Evolutionary conservation across 2,888 invertebrate species (phyloP).

Genomic region (Caenorhabditis panamensis): DNA sequence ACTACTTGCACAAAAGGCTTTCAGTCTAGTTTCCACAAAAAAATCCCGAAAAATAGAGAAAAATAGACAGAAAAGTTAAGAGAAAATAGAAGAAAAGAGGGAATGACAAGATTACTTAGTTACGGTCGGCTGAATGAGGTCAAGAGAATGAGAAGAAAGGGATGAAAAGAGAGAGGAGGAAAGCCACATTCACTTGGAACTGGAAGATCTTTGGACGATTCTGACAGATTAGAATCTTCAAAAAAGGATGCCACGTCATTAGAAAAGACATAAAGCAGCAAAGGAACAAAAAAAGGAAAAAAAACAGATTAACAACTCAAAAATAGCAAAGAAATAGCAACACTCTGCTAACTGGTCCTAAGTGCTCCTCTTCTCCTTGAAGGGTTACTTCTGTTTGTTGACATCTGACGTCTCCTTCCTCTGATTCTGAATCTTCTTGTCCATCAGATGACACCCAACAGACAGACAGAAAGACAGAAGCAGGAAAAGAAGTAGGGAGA

Average conservation of each 20-base stretch:
- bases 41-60: background rate
- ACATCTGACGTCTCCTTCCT: too few species aligned
- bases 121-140: constrained; percentile 47
- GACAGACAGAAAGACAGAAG: too few species aligned
- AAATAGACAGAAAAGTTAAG: background rate
- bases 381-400: too few species aligned
- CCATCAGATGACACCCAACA: too few species aligned
- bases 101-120: constrained; percentile 10
- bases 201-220: too few species aligned
- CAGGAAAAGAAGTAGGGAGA: too few species aligned
- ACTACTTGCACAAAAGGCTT: too few species aligned
- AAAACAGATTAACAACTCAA: background rate
- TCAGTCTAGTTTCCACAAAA: too few species aligned
- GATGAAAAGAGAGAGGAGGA: constrained; percentile 16
- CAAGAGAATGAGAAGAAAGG: constrained; percentile 31
- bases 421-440: too few species aligned
- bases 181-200: background rate
- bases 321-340: background rate
- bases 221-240: too few species aligned
- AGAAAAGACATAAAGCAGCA: too few species aligned
- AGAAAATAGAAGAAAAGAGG: background rate
- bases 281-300: background rate
- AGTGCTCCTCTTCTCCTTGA: background rate
- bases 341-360: background rate
- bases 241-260: too few species aligned